Evolutionary conservation across 2,888 invertebrate species (phyloP).

Genomic region (Argyresthia goedartella): DNA sequence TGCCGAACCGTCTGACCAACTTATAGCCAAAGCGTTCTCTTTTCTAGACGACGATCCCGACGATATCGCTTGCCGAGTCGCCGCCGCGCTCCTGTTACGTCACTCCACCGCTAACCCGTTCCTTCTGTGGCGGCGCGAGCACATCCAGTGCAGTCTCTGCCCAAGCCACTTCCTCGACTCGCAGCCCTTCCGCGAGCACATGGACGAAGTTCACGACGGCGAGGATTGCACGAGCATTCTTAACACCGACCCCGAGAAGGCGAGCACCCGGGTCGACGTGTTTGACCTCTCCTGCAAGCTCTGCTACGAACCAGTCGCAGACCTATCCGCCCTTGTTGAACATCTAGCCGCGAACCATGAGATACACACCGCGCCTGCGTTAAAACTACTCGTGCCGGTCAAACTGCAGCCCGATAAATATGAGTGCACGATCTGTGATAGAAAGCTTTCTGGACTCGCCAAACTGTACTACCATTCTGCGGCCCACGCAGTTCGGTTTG

Average conservation of each 20-base stretch:
- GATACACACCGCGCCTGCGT: neutral
- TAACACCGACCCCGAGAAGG: neutral
- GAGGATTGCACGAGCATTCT: neutral
- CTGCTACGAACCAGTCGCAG: neutral
- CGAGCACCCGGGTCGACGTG: slow-evolving; percentile 2
- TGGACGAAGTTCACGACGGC: neutral
- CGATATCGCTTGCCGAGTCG: neutral
- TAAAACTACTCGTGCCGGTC: neutral
- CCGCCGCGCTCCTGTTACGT: neutral
- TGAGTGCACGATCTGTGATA: slow-evolving; percentile 5
- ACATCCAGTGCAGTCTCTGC: slow-evolving; percentile 3
- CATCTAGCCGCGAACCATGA: neutral
- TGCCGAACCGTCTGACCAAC: too few relatives aligned
- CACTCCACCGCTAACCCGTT: slow-evolving; percentile 2
- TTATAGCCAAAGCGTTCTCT: too few relatives aligned
- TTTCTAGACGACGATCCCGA: too few relatives aligned
- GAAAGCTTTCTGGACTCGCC: neutral
- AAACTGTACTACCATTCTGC: slow-evolving; percentile 4
- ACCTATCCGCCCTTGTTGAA: neutral
- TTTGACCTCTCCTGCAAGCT: neutral
- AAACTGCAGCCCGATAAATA: neutral
- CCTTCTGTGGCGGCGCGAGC: neutral
- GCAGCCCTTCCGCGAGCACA: neutral
- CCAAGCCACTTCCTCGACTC: neutral
- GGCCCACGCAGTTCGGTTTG: slow-evolving; percentile 5